Base-by-base conservation (phyloP, 2,113 vertebrate species). In the Rallus limicola region DNA sequence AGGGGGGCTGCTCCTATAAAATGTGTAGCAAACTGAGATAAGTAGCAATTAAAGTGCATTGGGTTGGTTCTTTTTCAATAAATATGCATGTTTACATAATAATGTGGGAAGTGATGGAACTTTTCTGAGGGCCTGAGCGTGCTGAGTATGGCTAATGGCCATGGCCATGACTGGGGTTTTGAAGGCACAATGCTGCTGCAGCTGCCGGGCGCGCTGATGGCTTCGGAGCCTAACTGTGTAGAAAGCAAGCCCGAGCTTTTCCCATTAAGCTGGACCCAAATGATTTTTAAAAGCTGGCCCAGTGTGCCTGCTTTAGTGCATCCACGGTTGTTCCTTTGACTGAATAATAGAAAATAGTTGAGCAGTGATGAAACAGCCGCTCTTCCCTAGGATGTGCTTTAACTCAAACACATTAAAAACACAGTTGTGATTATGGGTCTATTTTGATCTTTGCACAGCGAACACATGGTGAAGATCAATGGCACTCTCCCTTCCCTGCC, bases 361-460 rank as follows among this genome's bases (percentile, higher is more conserved):
- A 40, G 55, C 15, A 6, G 17, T 63, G 75, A 68, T 91, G 48
- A 34, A 69, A 40, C 14, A 53, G 74, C 46, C 64, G 50, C 65
- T 53, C 42, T 50, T n/a, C 29, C 14, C 44, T 11, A 42, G 25
- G 34, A 17, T 56, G 50, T 36, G 38, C 52, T 85, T 76, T 55
- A 84, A 46, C 44, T 29, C 50, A 24, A 12, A 9, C 6, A 1
- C 9, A 42, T 21, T 36, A 53, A 46, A 69, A 80, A 75, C 6
- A 9, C 1, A 1, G 16, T 11, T 40, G 21, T 55, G 26, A 29
- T 31, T 24, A 48, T 4, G 34, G 44, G 38, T 20, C 36, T 63
- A 4, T 33, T 65, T 50, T 0, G 5, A 29, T 25, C 16, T 42
- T 4, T 64, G 75, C 38, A 20, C 68, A n/a, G 29, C 0, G 2